phyloP scores from a whole-genome alignment of 2,113 vertebrate genomes.

The Mus spicilegus region DNA sequence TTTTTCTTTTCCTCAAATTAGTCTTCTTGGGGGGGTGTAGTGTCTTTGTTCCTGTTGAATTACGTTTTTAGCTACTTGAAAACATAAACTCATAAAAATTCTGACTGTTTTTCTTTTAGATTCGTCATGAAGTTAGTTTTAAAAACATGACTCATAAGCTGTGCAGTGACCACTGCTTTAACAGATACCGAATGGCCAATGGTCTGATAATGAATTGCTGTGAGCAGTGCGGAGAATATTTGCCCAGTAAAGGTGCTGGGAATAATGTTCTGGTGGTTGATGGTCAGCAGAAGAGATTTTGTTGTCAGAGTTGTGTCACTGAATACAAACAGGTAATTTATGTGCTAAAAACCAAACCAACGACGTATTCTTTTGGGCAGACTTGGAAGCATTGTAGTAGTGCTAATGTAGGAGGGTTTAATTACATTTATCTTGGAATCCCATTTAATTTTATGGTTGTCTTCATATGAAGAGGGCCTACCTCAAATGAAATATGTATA shows the following conservation, averaged over 20 bases:
- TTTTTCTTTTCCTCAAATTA: background rate
- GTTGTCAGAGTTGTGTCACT: conserved; percentile 96
- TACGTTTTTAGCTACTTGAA: conserved; percentile 40
- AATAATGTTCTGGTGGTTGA: conserved; percentile 96
- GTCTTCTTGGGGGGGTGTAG: background rate
- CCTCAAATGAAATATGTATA: background rate
- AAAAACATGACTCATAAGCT: conserved; percentile 99
- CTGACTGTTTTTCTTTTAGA: conserved; percentile 87
- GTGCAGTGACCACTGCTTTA: conserved; percentile 98
- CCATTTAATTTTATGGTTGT: conserved; percentile 50
- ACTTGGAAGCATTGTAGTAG: background rate
- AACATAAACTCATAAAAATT: conserved; percentile 18
- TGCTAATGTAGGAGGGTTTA: conserved; percentile 21
- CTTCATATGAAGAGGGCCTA: background rate
- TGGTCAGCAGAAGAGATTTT: conserved; percentile 98
- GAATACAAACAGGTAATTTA: conserved; percentile 97
- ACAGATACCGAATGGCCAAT: conserved; percentile 98
- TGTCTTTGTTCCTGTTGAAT: conserved; percentile 5
- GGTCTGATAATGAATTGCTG: conserved; percentile 99
- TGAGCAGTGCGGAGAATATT: conserved; percentile 98
- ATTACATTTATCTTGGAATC: background rate
- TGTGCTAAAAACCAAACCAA: conserved; percentile 3
- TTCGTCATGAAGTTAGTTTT: conserved; percentile 99
- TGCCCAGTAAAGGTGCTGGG: conserved; percentile 95
- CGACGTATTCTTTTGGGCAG: background rate